phyloP scores from a whole-genome alignment of 2,797 vertebrate species.

The Trachurus trachurus region DNA sequence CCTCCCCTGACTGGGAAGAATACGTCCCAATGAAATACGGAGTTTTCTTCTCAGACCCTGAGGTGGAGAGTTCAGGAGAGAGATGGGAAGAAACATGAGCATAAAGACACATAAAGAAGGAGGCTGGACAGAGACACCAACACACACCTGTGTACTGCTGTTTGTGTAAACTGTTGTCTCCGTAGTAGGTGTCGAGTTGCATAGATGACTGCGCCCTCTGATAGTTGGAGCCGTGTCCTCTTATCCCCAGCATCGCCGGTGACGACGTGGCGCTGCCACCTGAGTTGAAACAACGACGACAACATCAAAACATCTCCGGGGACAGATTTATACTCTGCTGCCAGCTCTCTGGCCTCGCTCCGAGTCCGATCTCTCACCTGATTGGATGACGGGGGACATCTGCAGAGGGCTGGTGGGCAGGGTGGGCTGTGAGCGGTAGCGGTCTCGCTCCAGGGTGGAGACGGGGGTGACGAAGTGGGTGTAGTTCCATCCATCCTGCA shows the following conservation, averaged over 20 bases:
- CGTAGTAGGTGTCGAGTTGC: conserved; percentile 97
- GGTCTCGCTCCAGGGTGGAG: conserved; percentile 95
- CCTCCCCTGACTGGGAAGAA: conserved; percentile 95
- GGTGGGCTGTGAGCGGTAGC: conserved; percentile 97
- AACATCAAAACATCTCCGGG: neutral
- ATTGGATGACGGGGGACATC: conserved; percentile 96
- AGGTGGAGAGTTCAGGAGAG: conserved; percentile 20
- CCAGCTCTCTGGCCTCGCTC: no score
- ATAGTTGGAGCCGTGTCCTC: conserved; percentile 93
- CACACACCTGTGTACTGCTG: conserved; percentile 91
- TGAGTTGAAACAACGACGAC: conserved; percentile 55
- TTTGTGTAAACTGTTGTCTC: conserved; percentile 92
- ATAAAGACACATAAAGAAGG: neutral
- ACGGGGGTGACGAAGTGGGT: conserved; percentile 98
- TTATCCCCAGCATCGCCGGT: conserved; percentile 94
- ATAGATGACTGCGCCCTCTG: conserved; percentile 95
- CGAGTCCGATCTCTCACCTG: conserved; percentile 86
- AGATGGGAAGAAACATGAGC: neutral
- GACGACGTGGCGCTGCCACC: conserved; percentile 97
- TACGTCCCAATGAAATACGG: conserved; percentile 98
- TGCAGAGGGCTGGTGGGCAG: conserved; percentile 95
- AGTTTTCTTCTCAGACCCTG: conserved; percentile 95
- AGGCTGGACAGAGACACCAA: no score
- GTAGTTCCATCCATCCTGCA: conserved; percentile 98
- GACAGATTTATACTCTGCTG: no score